Evolutionary conservation across 2,113 vertebrate genomes (phyloP).

Genomic region (Lampris incognitus): DNA sequence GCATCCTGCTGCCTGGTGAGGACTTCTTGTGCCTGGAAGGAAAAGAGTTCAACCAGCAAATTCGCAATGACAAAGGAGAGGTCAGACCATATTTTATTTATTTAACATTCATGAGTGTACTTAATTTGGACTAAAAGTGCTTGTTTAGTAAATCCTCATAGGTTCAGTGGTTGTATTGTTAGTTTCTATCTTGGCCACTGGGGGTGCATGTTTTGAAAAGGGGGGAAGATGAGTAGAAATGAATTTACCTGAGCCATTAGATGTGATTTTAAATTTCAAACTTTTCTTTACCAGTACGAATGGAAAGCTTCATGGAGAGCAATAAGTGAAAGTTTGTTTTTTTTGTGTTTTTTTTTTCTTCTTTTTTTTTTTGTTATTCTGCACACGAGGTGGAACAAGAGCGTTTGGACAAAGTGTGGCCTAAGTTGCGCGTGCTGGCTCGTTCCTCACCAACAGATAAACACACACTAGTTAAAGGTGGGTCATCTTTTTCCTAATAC

Average conservation of each 20-base stretch:
- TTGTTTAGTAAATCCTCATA: too few species aligned
- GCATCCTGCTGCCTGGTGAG: conserved; percentile 91
- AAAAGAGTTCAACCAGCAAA: conserved; percentile 96
- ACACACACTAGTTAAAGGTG: conserved; percentile 98
- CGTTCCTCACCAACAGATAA: conserved; percentile 97
- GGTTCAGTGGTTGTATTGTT: neutral
- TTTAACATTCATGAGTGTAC: neutral
- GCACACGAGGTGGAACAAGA: conserved; percentile 93
- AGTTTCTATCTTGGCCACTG: neutral
- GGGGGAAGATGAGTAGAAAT: neutral
- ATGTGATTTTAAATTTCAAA: neutral
- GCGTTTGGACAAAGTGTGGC: conserved; percentile 96
- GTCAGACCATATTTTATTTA: conserved; percentile 69
- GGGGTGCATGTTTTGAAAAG: neutral
- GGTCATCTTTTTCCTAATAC: conserved; percentile 22
- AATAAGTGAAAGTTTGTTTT: neutral
- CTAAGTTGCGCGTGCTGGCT: conserved; percentile 93
- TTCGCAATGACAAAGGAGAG: conserved; percentile 97
- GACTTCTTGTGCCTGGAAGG: conserved; percentile 96
- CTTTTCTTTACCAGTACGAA: too few species aligned
- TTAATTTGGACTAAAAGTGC: neutral
- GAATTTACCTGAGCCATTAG: neutral
- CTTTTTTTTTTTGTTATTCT: neutral
- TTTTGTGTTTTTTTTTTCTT: neutral
- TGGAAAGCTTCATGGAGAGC: too few species aligned